phyloP scores from a whole-genome alignment of 2,888 invertebrate genomes.

The Chrysomela aeneicollis region DNA sequence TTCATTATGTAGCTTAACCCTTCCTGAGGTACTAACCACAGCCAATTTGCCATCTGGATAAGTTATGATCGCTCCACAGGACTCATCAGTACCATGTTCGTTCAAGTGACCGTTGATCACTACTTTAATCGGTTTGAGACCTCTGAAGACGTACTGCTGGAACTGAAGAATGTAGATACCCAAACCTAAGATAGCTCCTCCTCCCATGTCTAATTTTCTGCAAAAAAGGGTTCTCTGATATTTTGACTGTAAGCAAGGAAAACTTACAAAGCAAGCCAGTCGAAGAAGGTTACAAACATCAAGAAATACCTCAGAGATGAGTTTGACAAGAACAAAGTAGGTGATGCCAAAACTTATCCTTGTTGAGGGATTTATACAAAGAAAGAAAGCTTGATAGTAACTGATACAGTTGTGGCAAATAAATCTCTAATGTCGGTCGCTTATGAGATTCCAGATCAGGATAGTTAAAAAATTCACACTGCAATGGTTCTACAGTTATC shows the following conservation, averaged over 20 bases:
- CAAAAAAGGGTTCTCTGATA: conserved; percentile 10
- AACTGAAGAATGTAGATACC: conserved; percentile 82
- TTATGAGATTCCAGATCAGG: too few relatives aligned
- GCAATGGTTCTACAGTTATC: too few relatives aligned
- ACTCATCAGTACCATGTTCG: conserved; percentile 75
- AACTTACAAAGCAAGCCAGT: not conserved
- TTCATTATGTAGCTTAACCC: conserved; percentile 68
- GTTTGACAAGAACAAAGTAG: too few relatives aligned
- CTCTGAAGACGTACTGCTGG: conserved; percentile 72
- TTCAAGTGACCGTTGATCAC: conserved; percentile 75
- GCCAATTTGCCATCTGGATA: conserved; percentile 73
- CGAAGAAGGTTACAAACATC: too few relatives aligned
- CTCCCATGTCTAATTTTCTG: conserved; percentile 68
- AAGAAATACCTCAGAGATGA: too few relatives aligned
- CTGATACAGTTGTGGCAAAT: too few relatives aligned
- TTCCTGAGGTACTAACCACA: conserved; percentile 67
- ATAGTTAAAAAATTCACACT: too few relatives aligned
- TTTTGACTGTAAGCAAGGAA: not conserved
- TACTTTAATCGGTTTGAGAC: conserved; percentile 73
- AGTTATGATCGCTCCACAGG: conserved; percentile 71
- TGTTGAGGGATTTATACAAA: too few relatives aligned
- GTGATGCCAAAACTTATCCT: too few relatives aligned
- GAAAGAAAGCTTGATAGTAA: too few relatives aligned
- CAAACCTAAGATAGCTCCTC: conserved; percentile 78
- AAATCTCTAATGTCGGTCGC: too few relatives aligned